These are phyloP conservation scores for Drosophila buzzatii DNA, from an alignment of 2,888 invertebrate genomes.

Conservation along the genomic window DNA sequence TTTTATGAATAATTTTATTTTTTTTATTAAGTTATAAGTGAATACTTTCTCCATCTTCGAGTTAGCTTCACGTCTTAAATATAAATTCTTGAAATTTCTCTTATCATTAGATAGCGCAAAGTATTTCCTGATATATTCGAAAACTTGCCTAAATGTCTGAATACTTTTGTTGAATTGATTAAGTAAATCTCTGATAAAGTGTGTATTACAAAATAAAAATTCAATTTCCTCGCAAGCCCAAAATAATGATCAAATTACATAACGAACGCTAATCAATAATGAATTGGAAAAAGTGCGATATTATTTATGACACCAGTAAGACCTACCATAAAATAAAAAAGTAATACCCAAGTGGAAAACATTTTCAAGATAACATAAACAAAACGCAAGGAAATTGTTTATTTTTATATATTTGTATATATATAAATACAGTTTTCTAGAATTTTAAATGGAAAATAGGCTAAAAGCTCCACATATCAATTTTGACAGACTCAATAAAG, in stretches of 20 bases:
- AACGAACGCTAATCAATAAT: slow-evolving; percentile 3
- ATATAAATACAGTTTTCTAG: neutral
- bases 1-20: neutral
- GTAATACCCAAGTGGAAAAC: neutral
- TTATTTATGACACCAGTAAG: slow-evolving; percentile 13
- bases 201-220: slow-evolving; percentile 12
- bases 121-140: slow-evolving; percentile 39
- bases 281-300: neutral
- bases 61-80: slow-evolving; percentile 12
- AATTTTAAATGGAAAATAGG: neutral
- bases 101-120: slow-evolving; percentile 47
- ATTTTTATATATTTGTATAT: neutral
- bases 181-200: slow-evolving; percentile 12
- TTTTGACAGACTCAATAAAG: slow-evolving; percentile 2
- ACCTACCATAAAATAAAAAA: slow-evolving; percentile 6
- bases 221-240: slow-evolving; percentile 27
- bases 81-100: slow-evolving; percentile 31
- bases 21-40: neutral
- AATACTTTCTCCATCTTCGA: slow-evolving; percentile 5
- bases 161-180: slow-evolving; percentile 1
- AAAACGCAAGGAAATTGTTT: neutral
- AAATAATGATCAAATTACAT: slow-evolving; percentile 1
- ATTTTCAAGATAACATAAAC: neutral
- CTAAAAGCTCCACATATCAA: neutral
- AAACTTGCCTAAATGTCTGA: slow-evolving; percentile 37